Conservation (phyloP, 1,140 invertebrate species). For the Periplaneta americana region DNA sequence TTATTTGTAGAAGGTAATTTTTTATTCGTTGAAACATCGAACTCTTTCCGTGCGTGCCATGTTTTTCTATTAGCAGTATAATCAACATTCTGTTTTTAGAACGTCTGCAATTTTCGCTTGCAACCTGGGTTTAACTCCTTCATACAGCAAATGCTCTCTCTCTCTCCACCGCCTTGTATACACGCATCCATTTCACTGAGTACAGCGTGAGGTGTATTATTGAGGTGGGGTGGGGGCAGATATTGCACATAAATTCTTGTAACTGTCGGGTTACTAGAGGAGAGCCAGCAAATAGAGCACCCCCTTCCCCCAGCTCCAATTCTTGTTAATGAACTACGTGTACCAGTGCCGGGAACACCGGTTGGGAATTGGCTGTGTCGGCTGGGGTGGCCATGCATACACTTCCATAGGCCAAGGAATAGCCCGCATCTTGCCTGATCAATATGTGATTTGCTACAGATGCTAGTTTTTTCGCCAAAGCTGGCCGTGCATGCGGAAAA, state of each 20-base stretch:
- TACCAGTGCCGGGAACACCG: neutral
- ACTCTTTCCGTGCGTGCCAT: no score
- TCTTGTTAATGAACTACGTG: neutral
- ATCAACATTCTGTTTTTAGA: no score
- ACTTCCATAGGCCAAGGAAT: neutral
- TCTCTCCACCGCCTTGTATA: neutral
- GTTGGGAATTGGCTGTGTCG: neutral
- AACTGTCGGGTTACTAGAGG: slow-evolving; percentile 2
- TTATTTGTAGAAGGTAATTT: no score
- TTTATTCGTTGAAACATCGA: no score
- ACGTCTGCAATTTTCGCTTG: neutral
- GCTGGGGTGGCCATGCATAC: neutral
- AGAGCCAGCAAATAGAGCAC: neutral
- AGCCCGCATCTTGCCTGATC: neutral
- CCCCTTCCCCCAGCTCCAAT: neutral
- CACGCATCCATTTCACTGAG: neutral
- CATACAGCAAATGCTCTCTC: neutral
- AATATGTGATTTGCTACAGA: neutral
- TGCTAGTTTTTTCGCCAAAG: no score
- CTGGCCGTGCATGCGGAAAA: no score
- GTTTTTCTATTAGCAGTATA: no score
- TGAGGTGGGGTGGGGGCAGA: neutral
- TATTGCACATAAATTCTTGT: slow-evolving; percentile 14
- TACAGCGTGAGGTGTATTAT: neutral
- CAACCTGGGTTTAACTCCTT: neutral